Evolutionary conservation across 2,888 invertebrate species (phyloP).

Genomic region (Chelonus formosanus): DNA sequence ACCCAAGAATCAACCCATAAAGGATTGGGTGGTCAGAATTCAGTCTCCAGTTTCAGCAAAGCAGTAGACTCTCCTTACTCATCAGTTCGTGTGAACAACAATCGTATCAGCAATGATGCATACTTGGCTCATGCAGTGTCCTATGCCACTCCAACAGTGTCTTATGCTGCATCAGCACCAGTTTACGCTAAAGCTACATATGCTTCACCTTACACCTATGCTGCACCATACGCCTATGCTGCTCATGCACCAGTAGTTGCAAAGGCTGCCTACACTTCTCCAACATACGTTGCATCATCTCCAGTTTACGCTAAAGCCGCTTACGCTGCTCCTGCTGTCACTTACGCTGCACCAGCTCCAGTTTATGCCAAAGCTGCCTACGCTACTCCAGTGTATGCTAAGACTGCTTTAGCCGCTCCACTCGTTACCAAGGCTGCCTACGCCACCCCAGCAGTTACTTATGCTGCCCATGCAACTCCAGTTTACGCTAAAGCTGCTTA

Average conservation of each 20-base stretch:
- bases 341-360: constrained; percentile 37
- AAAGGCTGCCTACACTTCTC: constrained; percentile 41
- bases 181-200: constrained; percentile 9
- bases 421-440: constrained; percentile 42
- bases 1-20: constrained; percentile 56
- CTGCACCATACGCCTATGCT: constrained; percentile 10
- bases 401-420: constrained; percentile 38
- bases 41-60: constrained; percentile 50
- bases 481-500: constrained; percentile 43
- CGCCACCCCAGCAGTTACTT: constrained; percentile 39
- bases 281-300: constrained; percentile 39
- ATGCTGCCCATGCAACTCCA: constrained; percentile 41
- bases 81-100: constrained; percentile 52
- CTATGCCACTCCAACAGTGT: constrained; percentile 31
- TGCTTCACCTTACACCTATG: constrained; percentile 3
- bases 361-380: constrained; percentile 36
- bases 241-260: constrained; percentile 35
- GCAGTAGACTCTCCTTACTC: constrained; percentile 53
- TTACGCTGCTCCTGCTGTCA: constrained; percentile 37
- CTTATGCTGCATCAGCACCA: constrained; percentile 35
- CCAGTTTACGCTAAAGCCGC: constrained; percentile 39
- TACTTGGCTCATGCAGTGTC: constrained; percentile 36
- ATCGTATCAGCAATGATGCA: constrained; percentile 51
- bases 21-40: constrained; percentile 55
- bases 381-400: constrained; percentile 37